These are phyloP conservation scores for Poeciliopsis gracilis DNA, from an alignment of 2,797 vertebrate genomes.

Conservation along the genomic window DNA sequence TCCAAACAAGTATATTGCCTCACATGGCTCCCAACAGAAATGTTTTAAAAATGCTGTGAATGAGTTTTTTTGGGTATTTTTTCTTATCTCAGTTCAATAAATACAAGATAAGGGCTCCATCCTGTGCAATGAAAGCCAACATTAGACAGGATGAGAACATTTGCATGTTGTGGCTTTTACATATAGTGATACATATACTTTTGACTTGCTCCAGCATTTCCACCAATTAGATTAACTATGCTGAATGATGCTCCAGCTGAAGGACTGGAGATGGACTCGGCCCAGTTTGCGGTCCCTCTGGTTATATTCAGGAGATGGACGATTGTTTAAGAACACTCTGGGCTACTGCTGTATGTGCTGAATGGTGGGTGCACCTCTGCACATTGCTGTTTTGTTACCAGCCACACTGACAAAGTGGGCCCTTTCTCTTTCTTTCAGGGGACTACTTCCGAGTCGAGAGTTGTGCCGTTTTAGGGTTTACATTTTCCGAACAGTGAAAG, in stretches of 20 bases:
- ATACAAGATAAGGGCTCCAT: conserved; percentile 36
- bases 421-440: conserved; percentile 2
- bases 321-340: conserved; percentile 18
- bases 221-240: conserved; percentile 45
- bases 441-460: neutral
- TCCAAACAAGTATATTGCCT: conserved; percentile 1
- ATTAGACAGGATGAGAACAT: conserved; percentile 31
- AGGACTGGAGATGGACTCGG: conserved; percentile 32
- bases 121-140: conserved; percentile 19
- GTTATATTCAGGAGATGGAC: conserved; percentile 50
- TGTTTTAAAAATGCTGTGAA: conserved; percentile 19
- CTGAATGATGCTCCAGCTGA: conserved; percentile 36
- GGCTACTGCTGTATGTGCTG: conserved; percentile 17
- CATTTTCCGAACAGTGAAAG: neutral
- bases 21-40: conserved; percentile 22
- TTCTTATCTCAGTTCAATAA: conserved; percentile 31
- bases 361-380: conserved; percentile 18
- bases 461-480: neutral
- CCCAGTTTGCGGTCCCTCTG: conserved; percentile 20
- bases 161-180: conserved; percentile 66
- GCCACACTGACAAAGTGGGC: conserved; percentile 11
- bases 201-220: conserved; percentile 46
- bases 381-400: conserved; percentile 24
- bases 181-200: conserved; percentile 50
- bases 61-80: neutral